phyloP scores from a whole-genome alignment of 1,140 invertebrate genomes.

The Orchestia grillus region DNA sequence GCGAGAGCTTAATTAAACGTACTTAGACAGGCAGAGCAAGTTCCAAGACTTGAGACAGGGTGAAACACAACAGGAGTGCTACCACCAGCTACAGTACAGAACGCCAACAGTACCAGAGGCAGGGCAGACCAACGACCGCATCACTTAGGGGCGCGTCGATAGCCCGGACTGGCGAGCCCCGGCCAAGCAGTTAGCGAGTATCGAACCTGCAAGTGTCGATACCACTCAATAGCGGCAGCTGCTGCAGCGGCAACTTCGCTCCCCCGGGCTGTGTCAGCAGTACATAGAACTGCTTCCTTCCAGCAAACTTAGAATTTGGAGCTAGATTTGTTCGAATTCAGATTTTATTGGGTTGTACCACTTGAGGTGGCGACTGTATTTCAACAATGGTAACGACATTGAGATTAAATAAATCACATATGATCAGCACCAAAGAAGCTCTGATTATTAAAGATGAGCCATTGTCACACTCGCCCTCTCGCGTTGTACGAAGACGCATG shows the following conservation, averaged over 20 bases:
- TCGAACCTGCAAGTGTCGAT: constrained; percentile 50
- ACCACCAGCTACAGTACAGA: background rate
- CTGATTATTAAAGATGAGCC: background rate
- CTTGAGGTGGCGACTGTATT: background rate
- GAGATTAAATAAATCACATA: background rate
- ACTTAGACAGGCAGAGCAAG: too few relatives aligned
- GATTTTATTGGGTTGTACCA: background rate
- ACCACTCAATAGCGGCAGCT: constrained; percentile 28
- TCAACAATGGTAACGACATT: background rate
- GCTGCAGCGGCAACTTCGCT: background rate
- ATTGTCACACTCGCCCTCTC: too few relatives aligned
- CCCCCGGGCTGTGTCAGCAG: background rate
- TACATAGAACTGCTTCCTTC: background rate
- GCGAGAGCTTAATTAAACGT: too few relatives aligned
- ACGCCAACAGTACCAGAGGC: background rate
- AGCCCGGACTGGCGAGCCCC: background rate
- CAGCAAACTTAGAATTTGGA: background rate
- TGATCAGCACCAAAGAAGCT: background rate
- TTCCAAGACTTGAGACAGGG: too few relatives aligned
- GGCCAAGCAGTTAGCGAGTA: constrained; percentile 44
- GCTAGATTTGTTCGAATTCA: background rate
- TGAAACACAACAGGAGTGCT: background rate
- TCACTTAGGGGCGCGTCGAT: constrained; percentile 26
- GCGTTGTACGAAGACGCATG: too few relatives aligned
- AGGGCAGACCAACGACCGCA: background rate